phyloP scores from a whole-genome alignment of 1,140 invertebrate genomes.

The Drosophila obscura region DNA sequence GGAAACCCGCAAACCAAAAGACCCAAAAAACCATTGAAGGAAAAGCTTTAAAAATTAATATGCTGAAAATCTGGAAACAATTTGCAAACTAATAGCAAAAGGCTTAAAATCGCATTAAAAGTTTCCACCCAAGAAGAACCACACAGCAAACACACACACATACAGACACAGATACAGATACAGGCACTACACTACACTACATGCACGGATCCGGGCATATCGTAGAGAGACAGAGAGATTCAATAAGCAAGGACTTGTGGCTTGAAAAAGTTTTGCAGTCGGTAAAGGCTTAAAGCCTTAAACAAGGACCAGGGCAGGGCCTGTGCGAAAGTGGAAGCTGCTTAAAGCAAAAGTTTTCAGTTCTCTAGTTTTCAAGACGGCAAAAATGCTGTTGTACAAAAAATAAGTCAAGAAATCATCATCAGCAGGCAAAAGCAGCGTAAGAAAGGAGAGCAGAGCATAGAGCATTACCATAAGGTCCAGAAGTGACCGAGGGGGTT shows the following conservation, averaged over 20 bases:
- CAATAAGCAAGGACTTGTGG: slow-evolving; percentile 71
- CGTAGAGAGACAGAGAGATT: slow-evolving; percentile 41
- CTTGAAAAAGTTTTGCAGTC: slow-evolving; percentile 50
- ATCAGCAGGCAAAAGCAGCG: not conserved
- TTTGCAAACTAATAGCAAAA: slow-evolving; percentile 73
- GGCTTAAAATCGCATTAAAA: slow-evolving; percentile 81
- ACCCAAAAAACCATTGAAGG: slow-evolving; percentile 20
- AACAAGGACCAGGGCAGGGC: slow-evolving; percentile 13
- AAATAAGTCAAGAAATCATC: slow-evolving; percentile 65
- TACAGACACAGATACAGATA: slow-evolving; percentile 4
- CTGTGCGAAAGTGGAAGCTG: slow-evolving; percentile 3
- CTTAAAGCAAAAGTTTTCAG: slow-evolving; percentile 45
- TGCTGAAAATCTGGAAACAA: slow-evolving; percentile 72
- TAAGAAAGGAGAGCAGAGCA: too few species aligned
- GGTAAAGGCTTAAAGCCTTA: slow-evolving; percentile 62
- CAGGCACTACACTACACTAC: slow-evolving; percentile 1
- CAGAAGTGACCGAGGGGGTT: slow-evolving; percentile 36
- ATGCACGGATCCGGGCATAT: slow-evolving; percentile 6
- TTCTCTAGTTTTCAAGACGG: slow-evolving; percentile 23
- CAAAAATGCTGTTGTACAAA: slow-evolving; percentile 36
- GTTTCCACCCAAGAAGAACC: slow-evolving; percentile 49
- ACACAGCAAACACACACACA: slow-evolving; percentile 34
- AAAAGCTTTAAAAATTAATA: slow-evolving; percentile 69
- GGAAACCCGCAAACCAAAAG: slow-evolving; percentile 7
- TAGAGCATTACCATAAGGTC: slow-evolving; percentile 55